phyloP scores from a whole-genome alignment of 2,888 invertebrate species.

The Xylota sylvarum region DNA sequence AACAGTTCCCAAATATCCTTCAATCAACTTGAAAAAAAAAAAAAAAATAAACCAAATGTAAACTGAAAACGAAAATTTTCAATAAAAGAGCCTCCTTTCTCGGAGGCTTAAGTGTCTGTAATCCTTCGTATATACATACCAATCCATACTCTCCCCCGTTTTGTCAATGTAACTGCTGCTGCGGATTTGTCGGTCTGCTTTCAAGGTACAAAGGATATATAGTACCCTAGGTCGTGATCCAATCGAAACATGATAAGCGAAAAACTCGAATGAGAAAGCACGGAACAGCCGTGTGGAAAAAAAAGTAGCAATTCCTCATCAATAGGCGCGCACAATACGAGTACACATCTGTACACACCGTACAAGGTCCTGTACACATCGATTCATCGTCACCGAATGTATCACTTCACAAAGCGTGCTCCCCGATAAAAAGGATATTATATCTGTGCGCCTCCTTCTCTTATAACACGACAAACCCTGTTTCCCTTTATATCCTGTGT shows the following conservation, averaged over 20 bases:
- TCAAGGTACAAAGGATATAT: constrained; percentile 44
- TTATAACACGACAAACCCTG: constrained; percentile 21
- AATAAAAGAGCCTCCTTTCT: constrained; percentile 60
- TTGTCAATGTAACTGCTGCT: constrained; percentile 15
- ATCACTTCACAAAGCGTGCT: constrained; percentile 50
- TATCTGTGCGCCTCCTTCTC: constrained; percentile 37
- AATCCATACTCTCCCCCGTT: not conserved
- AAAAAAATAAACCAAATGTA: constrained; percentile 4
- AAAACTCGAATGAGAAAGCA: constrained; percentile 40
- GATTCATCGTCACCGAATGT: constrained; percentile 11
- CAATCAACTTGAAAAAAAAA: constrained; percentile 42
- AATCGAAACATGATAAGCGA: constrained; percentile 66
- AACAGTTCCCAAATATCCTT: constrained; percentile 44
- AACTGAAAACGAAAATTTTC: constrained; percentile 59
- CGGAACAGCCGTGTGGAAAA: constrained; percentile 22
- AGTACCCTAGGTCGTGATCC: constrained; percentile 60
- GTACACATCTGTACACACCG: constrained; percentile 1
- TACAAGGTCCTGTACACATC: constrained; percentile 14
- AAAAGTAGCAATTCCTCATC: constrained; percentile 63
- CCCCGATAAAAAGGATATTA: constrained; percentile 60
- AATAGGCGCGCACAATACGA: constrained; percentile 40
- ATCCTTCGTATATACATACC: constrained; percentile 16
- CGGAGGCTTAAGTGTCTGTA: constrained; percentile 45
- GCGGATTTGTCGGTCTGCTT: constrained; percentile 15
- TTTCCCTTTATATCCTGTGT: constrained; percentile 53